Percentiles rank a stretch among this genome's conserved stretches.
These are phyloP conservation scores for Pteropus rufus DNA, from an alignment of 2,797 vertebrate genomes.

Conservation along the genomic window DNA sequence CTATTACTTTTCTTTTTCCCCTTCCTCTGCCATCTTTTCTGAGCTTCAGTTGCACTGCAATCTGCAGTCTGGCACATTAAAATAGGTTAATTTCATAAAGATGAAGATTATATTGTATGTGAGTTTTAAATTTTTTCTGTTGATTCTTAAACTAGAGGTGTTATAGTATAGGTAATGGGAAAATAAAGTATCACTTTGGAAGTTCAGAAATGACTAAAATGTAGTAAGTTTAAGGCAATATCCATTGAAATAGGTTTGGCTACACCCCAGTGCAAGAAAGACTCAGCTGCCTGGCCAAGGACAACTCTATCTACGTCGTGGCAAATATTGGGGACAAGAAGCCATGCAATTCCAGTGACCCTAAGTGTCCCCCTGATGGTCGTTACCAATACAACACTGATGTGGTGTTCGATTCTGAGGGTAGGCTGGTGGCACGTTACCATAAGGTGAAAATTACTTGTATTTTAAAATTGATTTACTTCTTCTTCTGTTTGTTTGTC, in stretches of 20 bases:
- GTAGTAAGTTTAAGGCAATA: background rate
- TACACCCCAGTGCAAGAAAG: conserved; percentile 63
- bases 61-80: background rate
- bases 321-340: conserved; percentile 79
- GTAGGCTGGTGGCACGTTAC: conserved; percentile 73
- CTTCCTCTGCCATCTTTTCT: background rate
- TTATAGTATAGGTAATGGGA: background rate
- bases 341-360: conserved; percentile 54
- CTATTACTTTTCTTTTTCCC: background rate
- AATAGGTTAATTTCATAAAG: background rate
- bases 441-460: conserved; percentile 65
- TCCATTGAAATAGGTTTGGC: conserved; percentile 65
- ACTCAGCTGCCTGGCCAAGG: conserved; percentile 77
- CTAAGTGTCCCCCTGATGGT: conserved; percentile 62
- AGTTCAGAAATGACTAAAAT: background rate
- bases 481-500: background rate
- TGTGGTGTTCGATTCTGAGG: conserved; percentile 72
- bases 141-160: background rate
- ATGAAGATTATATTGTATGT: background rate
- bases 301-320: conserved; percentile 72
- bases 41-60: background rate
- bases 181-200: background rate
- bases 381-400: conserved; percentile 74
- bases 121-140: background rate
- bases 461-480: background rate